Evolutionary conservation across 1,140 invertebrate genomes (phyloP).

Genomic region (Listronotus bonariensis): DNA sequence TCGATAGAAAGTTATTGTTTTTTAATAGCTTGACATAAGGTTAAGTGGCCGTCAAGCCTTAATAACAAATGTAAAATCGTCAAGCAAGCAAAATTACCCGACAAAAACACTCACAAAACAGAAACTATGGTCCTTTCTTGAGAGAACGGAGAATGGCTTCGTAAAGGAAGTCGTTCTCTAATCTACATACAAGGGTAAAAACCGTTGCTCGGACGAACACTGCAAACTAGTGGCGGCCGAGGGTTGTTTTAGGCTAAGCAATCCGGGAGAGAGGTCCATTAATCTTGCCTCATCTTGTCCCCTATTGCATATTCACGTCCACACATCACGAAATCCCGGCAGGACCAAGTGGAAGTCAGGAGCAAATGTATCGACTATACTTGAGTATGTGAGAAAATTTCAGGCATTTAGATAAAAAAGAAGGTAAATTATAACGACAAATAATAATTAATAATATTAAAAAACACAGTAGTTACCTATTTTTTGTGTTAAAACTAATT

Average conservation of each 20-base stretch:
- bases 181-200: slow-evolving; percentile 49
- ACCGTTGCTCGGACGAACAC: slow-evolving; percentile 42
- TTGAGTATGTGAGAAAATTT: too few species aligned
- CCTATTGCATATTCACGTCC: slow-evolving; percentile 57
- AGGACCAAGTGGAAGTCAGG: slow-evolving; percentile 27
- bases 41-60: slow-evolving; percentile 2
- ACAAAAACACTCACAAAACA: slow-evolving; percentile 23
- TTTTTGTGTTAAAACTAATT: too few species aligned
- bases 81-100: not conserved
- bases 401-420: too few species aligned
- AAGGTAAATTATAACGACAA: too few species aligned
- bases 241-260: slow-evolving; percentile 55
- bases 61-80: slow-evolving; percentile 10
- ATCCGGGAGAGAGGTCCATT: slow-evolving; percentile 53
- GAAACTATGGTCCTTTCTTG: slow-evolving; percentile 32
- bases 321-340: slow-evolving; percentile 54
- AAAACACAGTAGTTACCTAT: too few species aligned
- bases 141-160: slow-evolving; percentile 22
- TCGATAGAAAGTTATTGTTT: not conserved
- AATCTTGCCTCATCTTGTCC: slow-evolving; percentile 54
- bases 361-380: slow-evolving; percentile 14
- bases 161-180: slow-evolving; percentile 41
- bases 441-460: too few species aligned
- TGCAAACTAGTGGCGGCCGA: slow-evolving; percentile 44
- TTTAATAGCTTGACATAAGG: not conserved